Evolutionary conservation across 2,797 vertebrate species (phyloP), one percentile per base, ranked within the genome.

Genomic region (Gymnoscopelus microlampas): DNA sequence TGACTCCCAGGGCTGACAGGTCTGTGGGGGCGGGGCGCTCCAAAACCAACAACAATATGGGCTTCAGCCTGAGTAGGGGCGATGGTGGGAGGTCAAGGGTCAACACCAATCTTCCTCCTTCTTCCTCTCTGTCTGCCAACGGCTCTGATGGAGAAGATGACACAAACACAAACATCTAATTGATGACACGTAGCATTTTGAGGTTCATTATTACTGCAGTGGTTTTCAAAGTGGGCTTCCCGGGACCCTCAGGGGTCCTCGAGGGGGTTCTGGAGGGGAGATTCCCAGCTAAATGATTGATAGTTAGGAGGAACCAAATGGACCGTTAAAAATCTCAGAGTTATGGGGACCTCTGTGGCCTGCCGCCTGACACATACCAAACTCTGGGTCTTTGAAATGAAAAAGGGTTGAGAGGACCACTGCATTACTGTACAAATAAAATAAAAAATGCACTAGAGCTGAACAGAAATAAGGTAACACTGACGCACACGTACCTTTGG

Each of bases 1-100:
- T 78, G 13, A 89, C 11, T 2, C 67, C 83, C 48, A 91, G 64
- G 57, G 66, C 76, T 50, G 64, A 70, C 4, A 26, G 8, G 39
- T 39, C 82, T 47, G 60, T 47, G 14, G 71, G 5, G 19, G 19
- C 19, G 1, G 79, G 78, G 51, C 67, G 76, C 60, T 88, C 73
- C 57, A 88, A 83, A 0, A 58, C 84, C 67, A 94, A 66, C 39
- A 94, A 75, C 75, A 91, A 66, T 53, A 90, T 61, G 0, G 87
- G 80, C 4, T 71, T 78, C 2, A 32, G 29, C 57, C 55, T 61
- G 4, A 71, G 80, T 19, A 78, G 73, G 54, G 73, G 73, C 7
- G 80, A 79, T 55, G 59, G 70, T 12, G 76, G 78, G 76, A 90
- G 68, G 78, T 86, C 83, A 83, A 94, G 83, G 71, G 78, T 88